Base-by-base conservation (phyloP, 2,113 vertebrate species). In the Dipodomys stephensi region DNA sequence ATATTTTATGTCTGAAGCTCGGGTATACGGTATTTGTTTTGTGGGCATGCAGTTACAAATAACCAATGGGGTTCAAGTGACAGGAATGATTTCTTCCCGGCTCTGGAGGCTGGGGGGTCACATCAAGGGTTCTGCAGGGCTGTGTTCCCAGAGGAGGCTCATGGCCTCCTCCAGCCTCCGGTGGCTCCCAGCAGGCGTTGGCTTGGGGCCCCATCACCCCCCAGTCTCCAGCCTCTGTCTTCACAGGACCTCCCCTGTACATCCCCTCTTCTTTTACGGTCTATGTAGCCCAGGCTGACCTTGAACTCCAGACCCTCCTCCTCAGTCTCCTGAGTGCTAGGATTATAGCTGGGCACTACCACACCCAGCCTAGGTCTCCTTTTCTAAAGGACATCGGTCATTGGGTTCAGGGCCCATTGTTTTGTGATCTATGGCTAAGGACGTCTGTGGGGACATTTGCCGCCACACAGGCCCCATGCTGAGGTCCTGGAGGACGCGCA, bases 341-440 rank as follows among this genome's bases (percentile, higher is more conserved):
- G n/a, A 72, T 72, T 0, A 46, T 0, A 7, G 12, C 10, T 15
- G 5, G 5, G 39, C 4, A 15, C 23, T 23, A 27, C 22, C 12
- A 7, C 12, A 6, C 74, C 19, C 25, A n/a, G 68, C 6, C 68
- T 69, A 30, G 30, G 27, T n/a, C 32, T 73, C 49, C 30, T 72
- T 12, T 62, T 0, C 39, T 39, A 39, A 44, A 25, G 78, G 39
- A 94, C 19, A 57, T 11, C 13, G 35, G 60, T 19, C 74, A 83
- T 39, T 77, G 32, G 32, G 69, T 81, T 32, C 27, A 32, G 64
- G 30, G 60, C 83, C 57, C 20, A 3, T 73, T 39, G 39, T 39
- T 65, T 74, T 49, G 30, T 88, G 65, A 22, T 91, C 67, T 6
- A 67, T 85, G 60, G n/a, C 77, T 67, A 39, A 87, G n/a, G 49